phyloP scores from a whole-genome alignment of 2,113 vertebrate species.

The Rhynchopsitta pachyrhyncha region DNA sequence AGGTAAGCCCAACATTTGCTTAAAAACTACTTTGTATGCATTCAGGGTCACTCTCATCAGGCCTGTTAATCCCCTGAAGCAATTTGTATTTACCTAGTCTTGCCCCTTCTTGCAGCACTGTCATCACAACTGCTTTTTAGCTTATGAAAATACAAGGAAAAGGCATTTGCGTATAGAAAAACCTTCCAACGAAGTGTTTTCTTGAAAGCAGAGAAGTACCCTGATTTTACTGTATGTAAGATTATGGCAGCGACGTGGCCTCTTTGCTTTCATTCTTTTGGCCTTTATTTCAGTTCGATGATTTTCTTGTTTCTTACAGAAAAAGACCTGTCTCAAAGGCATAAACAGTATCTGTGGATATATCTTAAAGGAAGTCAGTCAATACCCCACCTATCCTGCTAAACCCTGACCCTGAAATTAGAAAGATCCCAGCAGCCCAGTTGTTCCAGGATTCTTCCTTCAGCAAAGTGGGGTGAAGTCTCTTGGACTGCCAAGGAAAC shows the following conservation, averaged over 20 bases:
- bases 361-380: not conserved
- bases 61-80: not conserved
- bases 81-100: constrained; percentile 49
- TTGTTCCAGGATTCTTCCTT: not conserved
- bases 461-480: not conserved
- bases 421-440: not conserved
- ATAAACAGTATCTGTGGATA: not conserved
- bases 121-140: not conserved
- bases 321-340: not conserved
- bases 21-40: not conserved
- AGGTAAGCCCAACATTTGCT: not conserved
- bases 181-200: not conserved
- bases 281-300: not conserved
- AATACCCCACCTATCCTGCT: not conserved
- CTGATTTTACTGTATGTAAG: not conserved
- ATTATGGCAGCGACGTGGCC: not conserved
- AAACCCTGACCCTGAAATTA: not conserved
- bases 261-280: not conserved
- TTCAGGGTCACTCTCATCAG: not conserved
- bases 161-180: not conserved
- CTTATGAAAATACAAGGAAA: constrained; percentile 12
- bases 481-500: not conserved
- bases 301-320: not conserved
- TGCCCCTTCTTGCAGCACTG: not conserved
- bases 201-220: not conserved